Evolutionary conservation across 2,797 vertebrate genomes (phyloP), one percentile per base, ranked within the genome.

Genomic region (Apogon talboti): DNA sequence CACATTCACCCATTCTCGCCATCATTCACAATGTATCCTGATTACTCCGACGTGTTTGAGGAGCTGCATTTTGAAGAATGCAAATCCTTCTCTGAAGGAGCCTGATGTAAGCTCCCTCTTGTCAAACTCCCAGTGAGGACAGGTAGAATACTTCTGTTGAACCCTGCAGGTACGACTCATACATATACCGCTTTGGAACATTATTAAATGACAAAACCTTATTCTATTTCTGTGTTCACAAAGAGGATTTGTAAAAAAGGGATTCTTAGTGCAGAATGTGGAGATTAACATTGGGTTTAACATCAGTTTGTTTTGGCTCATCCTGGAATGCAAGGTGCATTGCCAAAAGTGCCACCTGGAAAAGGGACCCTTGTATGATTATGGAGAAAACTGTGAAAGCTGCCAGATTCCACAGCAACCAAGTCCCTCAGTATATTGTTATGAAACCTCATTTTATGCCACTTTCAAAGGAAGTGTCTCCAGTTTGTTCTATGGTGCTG

Each of bases 261-360:
- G 10, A 24, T 66, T 63, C 7, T 53, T 49, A 14, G 24, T 30
- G 40, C 30, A 66, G 42, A 76, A 74, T 71, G 57, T 58, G 40
- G 64, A 51, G 38, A 79, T 65, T 63, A 76, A 70, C 62, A 66
- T 66, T 43, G 37, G 66, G 69, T 76, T 81, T 74, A 62, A 60
- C 16, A 18, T 81, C 71, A 52, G 11, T 78, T 79, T 82, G 67
- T 79, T 67, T 83, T 75, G 71, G 67, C 66, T 74, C 68, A 38
- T 78, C 33, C 66, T 65, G 62, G 65, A 70, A 54, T 42, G 57
- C 28, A 52, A 30, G 24, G 51, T 65, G 48, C 35, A 21, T 48
- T 74, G 78, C 79, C 80, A 83, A 63, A 48, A 78, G 79, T 61
- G 55, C 70, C 84, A 83, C 74, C 76, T 87, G 84, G 65, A 83